A percentile compares a stretch with the other conserved stretches of the same genome.
Evolutionary conservation across 2,888 invertebrate genomes (phyloP).

Genomic region (Drosophila hamatofila): DNA sequence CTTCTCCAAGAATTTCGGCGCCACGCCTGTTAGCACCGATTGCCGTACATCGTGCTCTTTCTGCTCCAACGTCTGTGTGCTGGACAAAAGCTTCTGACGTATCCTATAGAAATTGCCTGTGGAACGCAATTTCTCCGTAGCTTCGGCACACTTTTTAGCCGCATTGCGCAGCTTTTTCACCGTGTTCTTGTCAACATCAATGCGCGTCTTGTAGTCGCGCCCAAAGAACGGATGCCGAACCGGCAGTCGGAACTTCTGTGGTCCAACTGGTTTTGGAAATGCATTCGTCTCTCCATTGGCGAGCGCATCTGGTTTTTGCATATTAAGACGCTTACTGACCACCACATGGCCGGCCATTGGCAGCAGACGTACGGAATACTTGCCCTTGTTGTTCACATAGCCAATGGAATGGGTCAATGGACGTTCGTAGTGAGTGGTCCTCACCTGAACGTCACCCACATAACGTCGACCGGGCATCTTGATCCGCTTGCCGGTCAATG

Average conservation of each 20-base stretch:
- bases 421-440: slow-evolving; percentile 27
- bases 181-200: slow-evolving; percentile 26
- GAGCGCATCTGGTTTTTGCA: background rate
- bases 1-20: slow-evolving; percentile 49
- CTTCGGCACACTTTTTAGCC: slow-evolving; percentile 10
- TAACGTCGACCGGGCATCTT: slow-evolving; percentile 64
- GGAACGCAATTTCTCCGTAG: background rate
- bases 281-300: background rate
- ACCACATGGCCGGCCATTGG: slow-evolving; percentile 45
- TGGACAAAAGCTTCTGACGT: slow-evolving; percentile 38
- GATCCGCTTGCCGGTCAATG: slow-evolving; percentile 40
- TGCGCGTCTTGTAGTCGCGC: slow-evolving; percentile 24
- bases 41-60: slow-evolving; percentile 62
- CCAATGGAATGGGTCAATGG: slow-evolving; percentile 41
- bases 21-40: slow-evolving; percentile 64
- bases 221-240: slow-evolving; percentile 54
- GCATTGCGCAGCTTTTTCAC: slow-evolving; percentile 29
- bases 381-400: slow-evolving; percentile 49
- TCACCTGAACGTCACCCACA: slow-evolving; percentile 49
- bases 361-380: slow-evolving; percentile 37
- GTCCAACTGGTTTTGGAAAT: slow-evolving; percentile 18
- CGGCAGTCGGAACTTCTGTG: slow-evolving; percentile 29
- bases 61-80: slow-evolving; percentile 53
- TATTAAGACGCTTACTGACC: slow-evolving; percentile 54
- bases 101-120: slow-evolving; percentile 57